Conservation (phyloP, 2,113 vertebrate species). For the Oostethus manadensis region DNA sequence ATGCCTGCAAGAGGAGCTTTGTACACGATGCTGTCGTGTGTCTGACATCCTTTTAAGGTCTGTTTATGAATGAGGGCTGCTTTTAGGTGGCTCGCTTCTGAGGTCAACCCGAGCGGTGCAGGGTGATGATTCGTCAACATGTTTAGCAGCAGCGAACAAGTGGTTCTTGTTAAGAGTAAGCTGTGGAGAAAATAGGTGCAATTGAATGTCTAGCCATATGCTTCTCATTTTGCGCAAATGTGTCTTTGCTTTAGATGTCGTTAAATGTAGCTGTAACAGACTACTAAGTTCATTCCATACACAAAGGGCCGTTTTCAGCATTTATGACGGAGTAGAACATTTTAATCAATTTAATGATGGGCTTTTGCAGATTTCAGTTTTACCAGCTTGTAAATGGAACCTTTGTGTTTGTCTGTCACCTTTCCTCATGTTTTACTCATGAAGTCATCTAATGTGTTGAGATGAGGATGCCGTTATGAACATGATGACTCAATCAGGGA, state of each 20-base stretch:
- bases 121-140: slow-evolving; percentile 37
- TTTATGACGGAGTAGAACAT: slow-evolving; percentile 23
- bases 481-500: neutral
- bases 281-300: slow-evolving; percentile 29
- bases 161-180: slow-evolving; percentile 70
- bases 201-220: slow-evolving; percentile 72
- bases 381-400: slow-evolving; percentile 15
- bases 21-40: slow-evolving; percentile 22
- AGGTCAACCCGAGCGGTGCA: slow-evolving; percentile 34
- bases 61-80: slow-evolving; percentile 26
- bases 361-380: slow-evolving; percentile 16
- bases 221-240: slow-evolving; percentile 66
- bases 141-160: slow-evolving; percentile 63
- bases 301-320: slow-evolving; percentile 28
- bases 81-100: slow-evolving; percentile 46
- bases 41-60: slow-evolving; percentile 32
- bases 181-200: slow-evolving; percentile 62
- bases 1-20: slow-evolving; percentile 8
- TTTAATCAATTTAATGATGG: neutral
- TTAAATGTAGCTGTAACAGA: slow-evolving; percentile 44
- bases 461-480: neutral
- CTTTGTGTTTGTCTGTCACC: slow-evolving; percentile 2
- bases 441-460: neutral
- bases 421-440: neutral
- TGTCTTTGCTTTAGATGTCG: slow-evolving; percentile 40